A percentile compares a stretch with the other conserved stretches of the same genome.
These are phyloP conservation scores for Rhamphomyia laevipes DNA, from an alignment of 2,888 invertebrate species.

Conservation along the genomic window DNA sequence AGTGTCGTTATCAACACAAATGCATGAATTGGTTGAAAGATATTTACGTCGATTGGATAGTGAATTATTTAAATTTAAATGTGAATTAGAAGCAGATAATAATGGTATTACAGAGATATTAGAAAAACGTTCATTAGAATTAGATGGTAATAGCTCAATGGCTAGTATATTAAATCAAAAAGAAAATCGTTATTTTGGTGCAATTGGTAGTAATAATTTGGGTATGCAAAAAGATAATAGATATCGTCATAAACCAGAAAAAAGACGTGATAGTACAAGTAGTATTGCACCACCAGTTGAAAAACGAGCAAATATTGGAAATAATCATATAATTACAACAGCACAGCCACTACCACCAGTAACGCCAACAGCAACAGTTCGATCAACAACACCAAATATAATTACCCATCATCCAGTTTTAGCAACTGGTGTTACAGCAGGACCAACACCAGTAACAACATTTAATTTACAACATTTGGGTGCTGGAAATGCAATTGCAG, in stretches of 20 bases:
- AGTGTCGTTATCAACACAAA: conserved; percentile 83
- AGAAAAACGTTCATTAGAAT: conserved; percentile 84
- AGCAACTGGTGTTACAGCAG: conserved; percentile 21
- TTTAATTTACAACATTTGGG: conserved; percentile 71
- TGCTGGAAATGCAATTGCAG: conserved; percentile 83
- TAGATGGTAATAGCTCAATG: conserved; percentile 48
- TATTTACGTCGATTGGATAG: conserved; percentile 76
- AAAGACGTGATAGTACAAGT: conserved; percentile 55
- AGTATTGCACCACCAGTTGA: conserved; percentile 28
- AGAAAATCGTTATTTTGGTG: conserved; percentile 58
- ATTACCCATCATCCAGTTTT: conserved; percentile 27
- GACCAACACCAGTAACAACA: conserved; percentile 7
- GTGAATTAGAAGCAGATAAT: conserved; percentile 97
- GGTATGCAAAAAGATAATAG: conserved; percentile 30
- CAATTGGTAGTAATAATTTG: conserved; percentile 21
- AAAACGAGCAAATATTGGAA: conserved; percentile 28
- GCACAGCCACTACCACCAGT: conserved; percentile 25
- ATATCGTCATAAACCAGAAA: conserved; percentile 57
- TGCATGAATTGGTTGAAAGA: conserved; percentile 88
- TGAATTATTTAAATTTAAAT: conserved; percentile 94
- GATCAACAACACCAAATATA: conserved; percentile 25
- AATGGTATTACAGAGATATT: conserved; percentile 93
- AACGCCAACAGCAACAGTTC: conserved; percentile 24
- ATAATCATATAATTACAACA: conserved; percentile 13
- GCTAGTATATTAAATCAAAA: conserved; percentile 58